Evolutionary conservation across 2,113 vertebrate genomes (phyloP).

Genomic region (Eudorcas thomsonii): DNA sequence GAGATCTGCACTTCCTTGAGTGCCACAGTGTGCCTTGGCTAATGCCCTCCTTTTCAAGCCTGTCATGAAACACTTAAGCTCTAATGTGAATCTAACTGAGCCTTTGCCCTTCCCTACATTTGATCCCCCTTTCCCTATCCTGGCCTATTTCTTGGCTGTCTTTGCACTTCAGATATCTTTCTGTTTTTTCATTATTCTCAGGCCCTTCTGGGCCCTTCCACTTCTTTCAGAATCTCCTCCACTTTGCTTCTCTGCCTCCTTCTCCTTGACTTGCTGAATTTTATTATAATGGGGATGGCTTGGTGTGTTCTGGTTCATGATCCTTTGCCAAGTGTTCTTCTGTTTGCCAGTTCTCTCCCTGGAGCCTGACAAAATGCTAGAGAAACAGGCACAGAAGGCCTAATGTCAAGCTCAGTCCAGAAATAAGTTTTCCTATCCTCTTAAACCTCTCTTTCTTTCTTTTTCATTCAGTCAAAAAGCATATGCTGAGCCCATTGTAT

Average conservation of each 20-base stretch:
- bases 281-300: neutral
- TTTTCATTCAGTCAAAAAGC: neutral
- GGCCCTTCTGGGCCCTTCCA: neutral
- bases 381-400: neutral
- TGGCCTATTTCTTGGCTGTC: neutral
- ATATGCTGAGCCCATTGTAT: neutral
- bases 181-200: neutral
- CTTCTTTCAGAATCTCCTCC: neutral
- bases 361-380: neutral
- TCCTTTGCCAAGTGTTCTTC: neutral
- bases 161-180: neutral
- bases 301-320: neutral
- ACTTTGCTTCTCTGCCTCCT: neutral
- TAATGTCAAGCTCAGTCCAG: neutral
- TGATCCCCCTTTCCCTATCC: neutral
- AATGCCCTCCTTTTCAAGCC: neutral
- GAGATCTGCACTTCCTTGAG: neutral
- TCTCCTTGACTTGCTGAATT: neutral
- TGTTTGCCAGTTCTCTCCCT: neutral
- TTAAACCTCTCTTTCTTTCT: neutral
- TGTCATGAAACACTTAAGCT: neutral
- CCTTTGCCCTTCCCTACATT: neutral
- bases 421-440: neutral
- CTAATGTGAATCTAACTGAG: neutral
- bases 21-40: neutral